phyloP scores from a whole-genome alignment of 2,113 vertebrate species.

The Tragelaphus scriptus region DNA sequence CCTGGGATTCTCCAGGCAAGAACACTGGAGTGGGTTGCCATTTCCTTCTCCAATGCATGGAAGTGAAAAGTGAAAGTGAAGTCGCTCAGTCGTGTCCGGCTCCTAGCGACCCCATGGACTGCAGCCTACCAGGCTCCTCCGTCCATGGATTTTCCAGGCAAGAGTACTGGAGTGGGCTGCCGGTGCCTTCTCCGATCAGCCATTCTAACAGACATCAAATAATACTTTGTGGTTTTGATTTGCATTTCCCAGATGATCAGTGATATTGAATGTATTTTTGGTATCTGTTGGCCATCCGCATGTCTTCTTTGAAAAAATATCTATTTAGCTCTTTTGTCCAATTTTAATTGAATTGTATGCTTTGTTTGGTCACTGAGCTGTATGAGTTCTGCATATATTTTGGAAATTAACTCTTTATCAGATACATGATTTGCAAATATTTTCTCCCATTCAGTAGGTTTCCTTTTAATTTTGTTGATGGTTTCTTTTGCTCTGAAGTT shows the following conservation, averaged over 20 bases:
- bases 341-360: not conserved
- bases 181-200: not conserved
- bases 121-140: too few relatives aligned
- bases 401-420: not conserved
- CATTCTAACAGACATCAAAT: not conserved
- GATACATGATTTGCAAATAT: not conserved
- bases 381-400: not conserved
- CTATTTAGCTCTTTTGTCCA: not conserved
- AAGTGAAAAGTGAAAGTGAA: too few relatives aligned
- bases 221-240: not conserved
- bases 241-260: not conserved
- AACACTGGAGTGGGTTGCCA: too few relatives aligned
- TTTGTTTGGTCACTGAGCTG: not conserved
- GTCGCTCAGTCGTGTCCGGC: too few relatives aligned
- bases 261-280: not conserved
- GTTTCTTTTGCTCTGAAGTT: not conserved
- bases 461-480: not conserved
- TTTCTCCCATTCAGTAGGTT: not conserved
- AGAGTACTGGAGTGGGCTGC: too few relatives aligned
- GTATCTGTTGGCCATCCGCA: not conserved
- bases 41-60: too few relatives aligned
- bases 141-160: too few relatives aligned
- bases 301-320: not conserved
- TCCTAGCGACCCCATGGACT: fast-evolving
- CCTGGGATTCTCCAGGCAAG: too few relatives aligned